Conservation (phyloP, 2,113 vertebrate genomes). For the Xyrauchen texanus region DNA sequence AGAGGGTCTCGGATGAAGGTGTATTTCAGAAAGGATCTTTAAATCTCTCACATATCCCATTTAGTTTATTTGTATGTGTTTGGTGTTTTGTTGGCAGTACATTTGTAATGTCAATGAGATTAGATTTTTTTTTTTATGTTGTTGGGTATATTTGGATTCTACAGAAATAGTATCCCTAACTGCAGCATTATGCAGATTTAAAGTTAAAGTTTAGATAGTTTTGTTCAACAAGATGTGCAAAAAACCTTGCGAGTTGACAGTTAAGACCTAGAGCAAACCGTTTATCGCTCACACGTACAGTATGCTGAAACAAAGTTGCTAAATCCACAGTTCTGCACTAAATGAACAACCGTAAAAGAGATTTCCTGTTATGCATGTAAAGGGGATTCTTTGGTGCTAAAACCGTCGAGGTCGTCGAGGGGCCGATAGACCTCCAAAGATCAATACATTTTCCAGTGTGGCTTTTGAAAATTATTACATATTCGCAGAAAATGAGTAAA, state of each 20-base stretch:
- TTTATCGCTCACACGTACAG: not conserved
- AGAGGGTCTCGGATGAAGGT: constrained; percentile 56
- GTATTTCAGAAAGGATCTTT: constrained; percentile 57
- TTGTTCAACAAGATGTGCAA: not conserved
- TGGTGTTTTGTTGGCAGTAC: not conserved
- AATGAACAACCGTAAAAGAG: not conserved
- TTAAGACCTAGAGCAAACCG: not conserved
- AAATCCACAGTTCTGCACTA: constrained; percentile 29
- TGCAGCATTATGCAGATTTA: not conserved
- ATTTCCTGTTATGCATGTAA: constrained; percentile 22
- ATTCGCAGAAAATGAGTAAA: constrained; percentile 21
- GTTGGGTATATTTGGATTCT: not conserved
- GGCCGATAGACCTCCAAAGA: constrained; percentile 31
- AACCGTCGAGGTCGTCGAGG: constrained; percentile 23
- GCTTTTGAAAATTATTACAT: not conserved
- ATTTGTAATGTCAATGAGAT: constrained; percentile 1
- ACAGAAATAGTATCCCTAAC: not conserved
- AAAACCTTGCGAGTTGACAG: constrained; percentile 4
- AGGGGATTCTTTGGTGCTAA: constrained; percentile 48
- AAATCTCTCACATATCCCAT: constrained; percentile 54
- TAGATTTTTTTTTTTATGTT: not conserved
- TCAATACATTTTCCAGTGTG: constrained; percentile 1
- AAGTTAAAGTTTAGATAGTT: not conserved
- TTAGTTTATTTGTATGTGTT: constrained; percentile 42
- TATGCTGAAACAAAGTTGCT: constrained; percentile 1